Evolutionary conservation across 1,140 invertebrate species (phyloP).

Genomic region (Hylyphantes graminicola): DNA sequence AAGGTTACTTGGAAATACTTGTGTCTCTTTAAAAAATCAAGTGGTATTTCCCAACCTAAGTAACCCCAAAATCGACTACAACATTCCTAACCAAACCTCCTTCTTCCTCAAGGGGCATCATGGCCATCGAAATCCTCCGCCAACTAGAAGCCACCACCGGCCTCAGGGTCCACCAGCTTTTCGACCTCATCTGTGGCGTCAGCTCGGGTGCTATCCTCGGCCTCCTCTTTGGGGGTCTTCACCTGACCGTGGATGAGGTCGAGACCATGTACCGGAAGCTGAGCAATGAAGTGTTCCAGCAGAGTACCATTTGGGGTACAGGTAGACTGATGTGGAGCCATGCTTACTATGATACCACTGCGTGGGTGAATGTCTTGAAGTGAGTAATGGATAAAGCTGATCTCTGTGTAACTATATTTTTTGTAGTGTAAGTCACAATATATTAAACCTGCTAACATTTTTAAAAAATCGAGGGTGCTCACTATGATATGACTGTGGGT

Average conservation of each 20-base stretch:
- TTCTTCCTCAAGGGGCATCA: conserved; percentile 75
- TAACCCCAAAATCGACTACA: too few relatives aligned
- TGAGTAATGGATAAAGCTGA: conserved; percentile 61
- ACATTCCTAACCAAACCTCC: too few relatives aligned
- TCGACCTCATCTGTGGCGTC: conserved; percentile 93
- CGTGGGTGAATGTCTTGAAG: conserved; percentile 86
- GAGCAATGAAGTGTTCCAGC: conserved; percentile 79
- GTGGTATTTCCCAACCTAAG: too few relatives aligned
- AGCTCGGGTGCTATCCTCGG: conserved; percentile 74
- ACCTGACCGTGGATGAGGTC: conserved; percentile 74
- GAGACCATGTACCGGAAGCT: conserved; percentile 77
- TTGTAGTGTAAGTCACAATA: too few relatives aligned
- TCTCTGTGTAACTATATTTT: too few relatives aligned
- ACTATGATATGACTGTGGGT: conserved; percentile 92
- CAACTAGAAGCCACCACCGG: conserved; percentile 80
- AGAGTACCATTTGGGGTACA: conserved; percentile 78
- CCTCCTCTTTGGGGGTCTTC: conserved; percentile 71
- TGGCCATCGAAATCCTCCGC: conserved; percentile 83
- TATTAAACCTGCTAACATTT: too few relatives aligned
- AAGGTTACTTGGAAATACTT: too few relatives aligned
- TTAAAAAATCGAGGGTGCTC: too few relatives aligned
- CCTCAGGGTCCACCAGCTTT: conserved; percentile 73
- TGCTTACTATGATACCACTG: conserved; percentile 88
- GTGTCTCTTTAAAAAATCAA: too few relatives aligned
- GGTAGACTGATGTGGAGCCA: conserved; percentile 85